Percentiles rank a stretch among this genome's conserved stretches.
Conservation (phyloP, 2,888 invertebrate species). For the Ichneumoninae sp. region DNA sequence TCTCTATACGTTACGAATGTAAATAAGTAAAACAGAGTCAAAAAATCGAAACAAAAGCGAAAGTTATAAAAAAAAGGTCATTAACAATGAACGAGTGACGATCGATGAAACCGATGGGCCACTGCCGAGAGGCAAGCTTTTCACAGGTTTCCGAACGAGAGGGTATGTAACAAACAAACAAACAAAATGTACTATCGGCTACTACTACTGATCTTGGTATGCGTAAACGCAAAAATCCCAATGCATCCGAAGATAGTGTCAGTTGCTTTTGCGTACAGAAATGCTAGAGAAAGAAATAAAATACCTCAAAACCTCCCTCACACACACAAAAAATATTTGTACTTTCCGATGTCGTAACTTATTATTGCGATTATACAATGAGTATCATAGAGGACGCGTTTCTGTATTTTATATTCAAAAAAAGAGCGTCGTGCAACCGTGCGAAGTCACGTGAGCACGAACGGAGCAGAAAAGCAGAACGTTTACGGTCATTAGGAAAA, state of each 20-base stretch:
- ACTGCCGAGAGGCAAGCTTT: constrained; percentile 80
- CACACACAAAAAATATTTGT: constrained; percentile 50
- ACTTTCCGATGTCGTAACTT: constrained; percentile 60
- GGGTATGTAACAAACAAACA: constrained; percentile 53
- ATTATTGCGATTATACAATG: constrained; percentile 66
- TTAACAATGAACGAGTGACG: constrained; percentile 59
- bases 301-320: constrained; percentile 40
- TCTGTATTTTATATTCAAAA: constrained; percentile 63
- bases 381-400: constrained; percentile 64
- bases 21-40: constrained; percentile 45
- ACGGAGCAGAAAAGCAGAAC: constrained; percentile 74
- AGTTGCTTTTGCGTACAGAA: constrained; percentile 48
- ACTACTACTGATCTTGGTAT: constrained; percentile 46
- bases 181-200: constrained; percentile 46
- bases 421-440: constrained; percentile 74
- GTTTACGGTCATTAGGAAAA: constrained; percentile 74
- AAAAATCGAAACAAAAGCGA: constrained; percentile 65
- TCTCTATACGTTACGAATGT: constrained; percentile 63
- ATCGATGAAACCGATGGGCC: constrained; percentile 70
- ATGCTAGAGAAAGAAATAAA: constrained; percentile 49
- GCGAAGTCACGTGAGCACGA: constrained; percentile 75
- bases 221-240: constrained; percentile 36
- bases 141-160: constrained; percentile 76
- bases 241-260: constrained; percentile 46
- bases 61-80: constrained; percentile 62